Conservation (phyloP, 2,797 vertebrate genomes). For the Siniperca scherzeri region DNA sequence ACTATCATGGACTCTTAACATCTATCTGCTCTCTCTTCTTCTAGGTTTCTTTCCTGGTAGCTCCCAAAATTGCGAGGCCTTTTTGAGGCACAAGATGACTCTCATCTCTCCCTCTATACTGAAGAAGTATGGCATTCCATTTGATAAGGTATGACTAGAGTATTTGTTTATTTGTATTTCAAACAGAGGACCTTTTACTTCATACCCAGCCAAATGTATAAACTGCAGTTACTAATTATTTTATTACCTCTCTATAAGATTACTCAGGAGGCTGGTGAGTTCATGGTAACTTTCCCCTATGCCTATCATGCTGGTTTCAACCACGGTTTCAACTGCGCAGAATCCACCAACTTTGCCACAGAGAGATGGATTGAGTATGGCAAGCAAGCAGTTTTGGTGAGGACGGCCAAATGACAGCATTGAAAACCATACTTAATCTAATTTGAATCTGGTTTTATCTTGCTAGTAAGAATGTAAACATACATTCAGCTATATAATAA, state of each 20-base stretch:
- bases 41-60: slow-evolving; percentile 97
- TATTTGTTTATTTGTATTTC: neutral
- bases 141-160: slow-evolving; percentile 90
- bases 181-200: neutral
- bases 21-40: slow-evolving; percentile 7
- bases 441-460: neutral
- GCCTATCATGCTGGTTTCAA: slow-evolving; percentile 99
- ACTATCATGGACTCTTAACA: neutral
- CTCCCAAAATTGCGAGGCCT: slow-evolving; percentile 96
- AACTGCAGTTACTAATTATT: neutral
- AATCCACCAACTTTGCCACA: slow-evolving; percentile 98
- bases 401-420: neutral
- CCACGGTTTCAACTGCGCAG: slow-evolving; percentile 98
- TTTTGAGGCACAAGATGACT: slow-evolving; percentile 98
- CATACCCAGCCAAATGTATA: neutral
- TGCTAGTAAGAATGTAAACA: neutral
- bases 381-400: slow-evolving; percentile 95
- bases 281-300: slow-evolving; percentile 98
- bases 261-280: slow-evolving; percentile 97
- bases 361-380: slow-evolving; percentile 97
- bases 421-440: neutral
- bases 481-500: neutral
- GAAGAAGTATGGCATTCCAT: slow-evolving; percentile 97
- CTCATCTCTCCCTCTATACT: slow-evolving; percentile 96
- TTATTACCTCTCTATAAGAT: slow-evolving; percentile 82